phyloP scores from a whole-genome alignment of 1,140 invertebrate genomes.

The Macrobrachium rosenbergii region DNA sequence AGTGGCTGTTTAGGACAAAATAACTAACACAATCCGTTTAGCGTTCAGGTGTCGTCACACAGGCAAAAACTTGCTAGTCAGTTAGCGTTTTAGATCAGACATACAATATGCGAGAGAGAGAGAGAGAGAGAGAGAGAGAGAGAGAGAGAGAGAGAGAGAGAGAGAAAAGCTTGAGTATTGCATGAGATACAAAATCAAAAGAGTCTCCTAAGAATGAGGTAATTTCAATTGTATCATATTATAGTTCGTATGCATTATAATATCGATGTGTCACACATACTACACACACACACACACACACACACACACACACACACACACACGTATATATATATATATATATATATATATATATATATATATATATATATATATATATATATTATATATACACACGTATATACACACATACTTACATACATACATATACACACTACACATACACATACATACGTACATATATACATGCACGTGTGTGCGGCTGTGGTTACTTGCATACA shows the following conservation, averaged over 20 bases:
- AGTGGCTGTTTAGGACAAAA: too few species aligned
- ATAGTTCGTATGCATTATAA: too few species aligned
- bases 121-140: background rate
- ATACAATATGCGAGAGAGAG: too few species aligned
- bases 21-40: too few species aligned
- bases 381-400: background rate
- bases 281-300: too few species aligned
- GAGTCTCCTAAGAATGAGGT: too few species aligned
- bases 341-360: constrained; percentile 16
- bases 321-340: background rate
- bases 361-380: background rate
- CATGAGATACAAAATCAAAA: too few species aligned
- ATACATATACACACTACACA: constrained; percentile 21
- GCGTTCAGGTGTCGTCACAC: too few species aligned
- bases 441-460: constrained; percentile 16
- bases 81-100: too few species aligned
- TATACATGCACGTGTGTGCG: background rate
- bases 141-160: constrained; percentile 7
- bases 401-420: constrained; percentile 5
- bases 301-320: background rate
- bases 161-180: background rate
- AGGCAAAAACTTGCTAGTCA: too few species aligned
- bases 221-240: too few species aligned
- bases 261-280: background rate
- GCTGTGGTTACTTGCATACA: background rate